Conservation (phyloP, 2,113 vertebrate species). For the Eira barbara region DNA sequence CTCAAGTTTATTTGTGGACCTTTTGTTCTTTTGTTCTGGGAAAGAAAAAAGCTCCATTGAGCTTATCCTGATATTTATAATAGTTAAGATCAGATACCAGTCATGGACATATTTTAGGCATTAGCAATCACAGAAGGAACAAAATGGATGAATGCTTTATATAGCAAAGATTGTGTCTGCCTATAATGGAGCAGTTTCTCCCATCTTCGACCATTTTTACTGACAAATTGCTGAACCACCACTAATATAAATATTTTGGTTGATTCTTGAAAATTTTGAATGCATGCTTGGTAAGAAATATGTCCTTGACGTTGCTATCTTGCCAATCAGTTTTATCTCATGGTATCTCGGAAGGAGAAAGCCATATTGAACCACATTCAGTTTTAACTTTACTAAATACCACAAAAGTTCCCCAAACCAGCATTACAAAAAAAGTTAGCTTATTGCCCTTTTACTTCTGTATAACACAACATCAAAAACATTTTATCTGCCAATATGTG, state of each 20-base stretch:
- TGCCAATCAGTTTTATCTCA: background rate
- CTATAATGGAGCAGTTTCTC: background rate
- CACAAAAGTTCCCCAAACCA: background rate
- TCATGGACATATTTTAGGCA: background rate
- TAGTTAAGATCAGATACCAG: background rate
- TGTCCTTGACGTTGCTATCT: background rate
- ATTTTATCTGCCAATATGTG: slow-evolving; percentile 58
- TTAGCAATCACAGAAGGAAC: background rate
- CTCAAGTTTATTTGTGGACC: background rate
- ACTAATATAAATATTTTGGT: background rate
- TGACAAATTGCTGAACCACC: background rate
- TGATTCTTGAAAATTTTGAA: background rate
- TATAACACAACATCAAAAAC: slow-evolving; percentile 39
- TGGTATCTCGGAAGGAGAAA: background rate
- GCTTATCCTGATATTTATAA: background rate
- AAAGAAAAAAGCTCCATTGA: background rate
- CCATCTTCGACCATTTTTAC: background rate
- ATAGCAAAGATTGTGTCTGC: background rate
- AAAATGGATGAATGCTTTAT: background rate
- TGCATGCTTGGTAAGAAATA: background rate
- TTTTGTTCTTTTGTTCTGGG: background rate
- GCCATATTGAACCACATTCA: background rate
- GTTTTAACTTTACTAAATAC: slow-evolving; percentile 32
- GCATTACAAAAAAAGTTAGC: background rate
- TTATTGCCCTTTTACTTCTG: slow-evolving; percentile 44